Conservation (phyloP, 2,888 invertebrate genomes). For the Morpho deidamia region DNA sequence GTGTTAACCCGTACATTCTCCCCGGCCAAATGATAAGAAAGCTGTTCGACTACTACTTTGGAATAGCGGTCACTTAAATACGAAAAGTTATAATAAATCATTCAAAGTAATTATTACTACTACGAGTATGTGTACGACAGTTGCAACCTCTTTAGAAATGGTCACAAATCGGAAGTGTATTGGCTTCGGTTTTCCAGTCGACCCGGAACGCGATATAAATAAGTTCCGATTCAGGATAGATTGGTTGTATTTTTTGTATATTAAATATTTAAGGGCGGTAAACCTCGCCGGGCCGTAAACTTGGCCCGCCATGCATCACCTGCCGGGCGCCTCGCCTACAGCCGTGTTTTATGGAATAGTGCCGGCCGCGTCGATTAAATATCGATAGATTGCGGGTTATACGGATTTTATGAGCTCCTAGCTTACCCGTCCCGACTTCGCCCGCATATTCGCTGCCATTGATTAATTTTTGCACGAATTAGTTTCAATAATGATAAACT, state of each 20-base stretch:
- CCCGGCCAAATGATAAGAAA: no score
- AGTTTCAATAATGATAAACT: no score
- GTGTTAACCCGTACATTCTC: no score
- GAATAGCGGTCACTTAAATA: no score
- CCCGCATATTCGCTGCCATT: no score
- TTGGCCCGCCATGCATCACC: slow-evolving; percentile 67
- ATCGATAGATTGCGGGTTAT: slow-evolving; percentile 16
- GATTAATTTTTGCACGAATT: no score
- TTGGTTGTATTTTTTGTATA: slow-evolving; percentile 30
- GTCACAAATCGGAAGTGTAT: neutral
- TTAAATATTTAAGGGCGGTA: slow-evolving; percentile 48
- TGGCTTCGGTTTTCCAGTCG: neutral
- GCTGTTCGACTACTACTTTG: no score
- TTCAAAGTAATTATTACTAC: no score
- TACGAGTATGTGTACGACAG: no score
- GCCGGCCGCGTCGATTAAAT: slow-evolving; percentile 49
- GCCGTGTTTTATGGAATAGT: slow-evolving; percentile 71
- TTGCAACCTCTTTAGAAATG: no score
- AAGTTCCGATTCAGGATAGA: slow-evolving; percentile 8
- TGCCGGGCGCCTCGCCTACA: slow-evolving; percentile 59
- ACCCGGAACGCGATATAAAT: slow-evolving; percentile 3
- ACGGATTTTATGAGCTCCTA: neutral
- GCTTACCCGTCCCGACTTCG: no score
- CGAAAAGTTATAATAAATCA: no score
- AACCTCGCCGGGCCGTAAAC: slow-evolving; percentile 68